These are phyloP conservation scores for Drosophila sp. DNA, from an alignment of 1,140 invertebrate genomes.

Conservation along the genomic window DNA sequence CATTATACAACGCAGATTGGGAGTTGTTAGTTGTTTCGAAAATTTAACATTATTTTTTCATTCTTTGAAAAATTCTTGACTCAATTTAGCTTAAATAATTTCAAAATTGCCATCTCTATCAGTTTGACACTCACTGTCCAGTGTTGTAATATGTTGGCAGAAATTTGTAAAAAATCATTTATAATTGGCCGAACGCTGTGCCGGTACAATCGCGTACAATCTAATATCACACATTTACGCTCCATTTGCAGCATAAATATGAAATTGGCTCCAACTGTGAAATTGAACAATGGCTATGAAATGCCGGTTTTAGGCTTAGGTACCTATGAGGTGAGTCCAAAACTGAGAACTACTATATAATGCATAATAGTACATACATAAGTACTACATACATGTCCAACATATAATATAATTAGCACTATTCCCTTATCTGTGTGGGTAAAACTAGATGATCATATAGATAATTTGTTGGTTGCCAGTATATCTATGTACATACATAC, in stretches of 20 bases:
- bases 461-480: no score
- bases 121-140: background rate
- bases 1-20: no score
- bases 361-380: background rate
- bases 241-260: conserved; percentile 28
- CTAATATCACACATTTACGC: background rate
- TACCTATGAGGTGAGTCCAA: conserved; percentile 85
- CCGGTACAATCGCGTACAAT: background rate
- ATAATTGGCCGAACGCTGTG: background rate
- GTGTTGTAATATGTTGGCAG: conserved; percentile 12
- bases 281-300: conserved; percentile 85
- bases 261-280: conserved; percentile 78
- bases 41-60: conserved; percentile 2
- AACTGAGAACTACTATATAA: background rate
- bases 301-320: conserved; percentile 87
- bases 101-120: background rate
- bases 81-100: background rate
- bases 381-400: background rate
- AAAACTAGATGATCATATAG: no score
- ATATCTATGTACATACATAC: background rate
- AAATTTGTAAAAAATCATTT: background rate
- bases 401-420: no score
- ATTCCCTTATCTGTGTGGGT: no score
- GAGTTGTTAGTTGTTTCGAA: no score
- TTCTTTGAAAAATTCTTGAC: background rate